phyloP scores from a whole-genome alignment of 2,888 invertebrate genomes.

The Machimus rusticus region DNA sequence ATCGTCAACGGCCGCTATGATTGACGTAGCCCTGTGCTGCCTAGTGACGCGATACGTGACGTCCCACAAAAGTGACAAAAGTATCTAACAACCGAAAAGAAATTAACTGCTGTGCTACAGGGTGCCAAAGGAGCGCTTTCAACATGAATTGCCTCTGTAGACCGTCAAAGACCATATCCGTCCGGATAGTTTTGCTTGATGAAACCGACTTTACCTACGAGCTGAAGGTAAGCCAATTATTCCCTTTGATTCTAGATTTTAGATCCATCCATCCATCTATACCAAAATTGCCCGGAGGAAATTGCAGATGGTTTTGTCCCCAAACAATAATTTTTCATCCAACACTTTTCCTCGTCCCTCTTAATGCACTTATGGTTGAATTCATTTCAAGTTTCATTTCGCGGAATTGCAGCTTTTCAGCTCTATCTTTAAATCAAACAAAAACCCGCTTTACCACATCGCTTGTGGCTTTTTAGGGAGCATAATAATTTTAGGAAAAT shows the following conservation, averaged over 20 bases:
- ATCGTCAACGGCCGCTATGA: background rate
- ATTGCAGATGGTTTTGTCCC: background rate
- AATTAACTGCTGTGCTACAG: background rate
- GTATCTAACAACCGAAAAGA: background rate
- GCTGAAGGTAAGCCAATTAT: slow-evolving; percentile 73
- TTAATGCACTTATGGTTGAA: background rate
- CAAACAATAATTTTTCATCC: background rate
- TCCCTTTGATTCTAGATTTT: background rate
- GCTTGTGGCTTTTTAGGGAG: background rate
- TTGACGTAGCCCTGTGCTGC: background rate
- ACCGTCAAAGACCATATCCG: slow-evolving; percentile 63
- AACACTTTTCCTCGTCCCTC: background rate
- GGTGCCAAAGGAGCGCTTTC: background rate
- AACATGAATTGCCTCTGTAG: slow-evolving; percentile 62
- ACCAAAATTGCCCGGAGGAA: background rate
- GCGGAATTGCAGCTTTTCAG: background rate
- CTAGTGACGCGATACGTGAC: background rate
- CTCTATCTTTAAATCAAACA: background rate
- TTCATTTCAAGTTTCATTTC: background rate
- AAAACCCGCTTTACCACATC: background rate
- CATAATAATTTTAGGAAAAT: background rate
- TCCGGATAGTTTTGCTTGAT: slow-evolving; percentile 86
- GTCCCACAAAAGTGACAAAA: background rate
- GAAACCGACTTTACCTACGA: slow-evolving; percentile 90
- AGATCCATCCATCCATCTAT: background rate